Evolutionary conservation across 2,888 invertebrate species (phyloP).

Genomic region (Erebia epiphron): DNA sequence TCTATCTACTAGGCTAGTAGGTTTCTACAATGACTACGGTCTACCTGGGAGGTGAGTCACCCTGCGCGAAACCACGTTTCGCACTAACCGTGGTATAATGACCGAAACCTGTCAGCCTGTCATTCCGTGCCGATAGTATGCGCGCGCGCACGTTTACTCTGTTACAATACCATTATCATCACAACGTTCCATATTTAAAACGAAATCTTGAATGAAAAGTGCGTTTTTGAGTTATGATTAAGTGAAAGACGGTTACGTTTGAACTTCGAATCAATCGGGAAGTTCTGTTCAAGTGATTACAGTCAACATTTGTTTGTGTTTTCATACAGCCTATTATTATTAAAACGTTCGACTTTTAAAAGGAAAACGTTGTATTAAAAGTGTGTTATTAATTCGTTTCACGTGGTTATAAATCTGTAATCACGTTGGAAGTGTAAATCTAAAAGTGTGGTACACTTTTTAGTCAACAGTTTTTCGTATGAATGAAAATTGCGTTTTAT

Average conservation of each 20-base stretch:
- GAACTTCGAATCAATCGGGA: background rate
- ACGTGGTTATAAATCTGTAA: background rate
- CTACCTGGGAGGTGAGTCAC: conserved; percentile 60
- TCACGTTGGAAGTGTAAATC: background rate
- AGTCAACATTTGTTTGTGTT: background rate
- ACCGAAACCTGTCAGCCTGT: conserved; percentile 72
- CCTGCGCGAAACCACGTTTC: conserved; percentile 46
- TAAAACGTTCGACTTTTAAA: background rate
- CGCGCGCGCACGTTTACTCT: conserved; percentile 61
- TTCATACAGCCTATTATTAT: background rate
- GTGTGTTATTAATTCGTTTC: background rate
- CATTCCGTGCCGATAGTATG: conserved; percentile 62
- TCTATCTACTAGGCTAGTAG: background rate
- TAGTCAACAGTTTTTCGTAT: background rate
- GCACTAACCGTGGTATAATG: conserved; percentile 52
- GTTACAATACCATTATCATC: background rate
- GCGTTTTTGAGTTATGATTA: background rate
- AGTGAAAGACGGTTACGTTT: background rate
- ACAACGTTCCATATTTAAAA: conserved; percentile 23
- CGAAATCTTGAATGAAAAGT: conserved; percentile 30
- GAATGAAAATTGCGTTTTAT: background rate
- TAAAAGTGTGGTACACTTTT: background rate
- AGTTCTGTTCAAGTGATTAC: background rate
- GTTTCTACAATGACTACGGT: conserved; percentile 19
- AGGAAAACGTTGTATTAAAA: background rate